A percentile compares a stretch with the other conserved stretches of the same genome.
Evolutionary conservation across 2,888 invertebrate genomes (phyloP).

Genomic region (Macrosiphum euphorbiae): DNA sequence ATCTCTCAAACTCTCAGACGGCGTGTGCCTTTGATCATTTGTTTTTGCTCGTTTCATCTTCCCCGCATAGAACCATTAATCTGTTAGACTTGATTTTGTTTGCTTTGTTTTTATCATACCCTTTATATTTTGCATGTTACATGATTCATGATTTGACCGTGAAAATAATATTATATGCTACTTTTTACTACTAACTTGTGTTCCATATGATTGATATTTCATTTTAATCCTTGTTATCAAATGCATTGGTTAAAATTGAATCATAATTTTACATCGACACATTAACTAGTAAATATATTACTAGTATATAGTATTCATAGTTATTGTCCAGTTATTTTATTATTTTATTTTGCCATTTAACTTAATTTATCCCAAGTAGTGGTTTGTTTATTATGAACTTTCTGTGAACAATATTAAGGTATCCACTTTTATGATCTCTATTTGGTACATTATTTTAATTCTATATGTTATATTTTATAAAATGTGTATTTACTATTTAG

Average conservation of each 20-base stretch:
- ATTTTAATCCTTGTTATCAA: background rate
- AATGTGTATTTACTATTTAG: background rate
- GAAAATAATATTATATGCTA: constrained; percentile 36
- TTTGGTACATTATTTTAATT: background rate
- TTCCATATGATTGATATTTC: background rate
- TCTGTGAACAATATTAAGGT: background rate
- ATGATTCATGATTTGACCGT: constrained; percentile 7
- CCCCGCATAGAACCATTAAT: constrained; percentile 9
- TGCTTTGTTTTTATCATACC: constrained; percentile 38
- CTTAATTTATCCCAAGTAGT: background rate
- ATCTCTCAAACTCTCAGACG: background rate
- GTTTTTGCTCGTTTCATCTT: background rate
- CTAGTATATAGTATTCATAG: background rate
- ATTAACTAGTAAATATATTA: background rate
- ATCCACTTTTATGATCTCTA: background rate
- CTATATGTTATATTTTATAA: background rate
- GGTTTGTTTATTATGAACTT: background rate
- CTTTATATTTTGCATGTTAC: constrained; percentile 29
- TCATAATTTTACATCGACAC: background rate
- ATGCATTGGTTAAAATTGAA: background rate
- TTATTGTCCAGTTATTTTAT: background rate
- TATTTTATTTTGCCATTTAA: background rate
- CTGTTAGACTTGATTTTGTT: constrained; percentile 10
- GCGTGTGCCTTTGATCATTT: background rate
- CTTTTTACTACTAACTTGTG: constrained; percentile 12